These are phyloP conservation scores for Plecturocebus donacophilus DNA, from an alignment of 2,113 vertebrate genomes.

Conservation along the genomic window DNA sequence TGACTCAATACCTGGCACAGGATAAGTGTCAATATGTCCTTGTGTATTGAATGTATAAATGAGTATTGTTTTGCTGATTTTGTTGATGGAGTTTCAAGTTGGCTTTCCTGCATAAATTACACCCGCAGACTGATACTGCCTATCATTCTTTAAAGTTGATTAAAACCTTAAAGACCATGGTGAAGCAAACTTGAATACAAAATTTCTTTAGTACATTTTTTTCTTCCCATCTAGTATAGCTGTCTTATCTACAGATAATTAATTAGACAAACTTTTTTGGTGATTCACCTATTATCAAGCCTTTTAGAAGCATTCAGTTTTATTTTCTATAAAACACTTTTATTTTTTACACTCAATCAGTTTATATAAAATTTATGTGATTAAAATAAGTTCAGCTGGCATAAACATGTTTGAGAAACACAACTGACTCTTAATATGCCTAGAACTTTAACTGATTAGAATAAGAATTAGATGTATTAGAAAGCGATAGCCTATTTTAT, in stretches of 20 bases:
- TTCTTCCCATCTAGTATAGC: not conserved
- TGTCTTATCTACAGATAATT: not conserved
- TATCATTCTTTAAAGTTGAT: not conserved
- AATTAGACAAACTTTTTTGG: not conserved
- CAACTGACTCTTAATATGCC: not conserved
- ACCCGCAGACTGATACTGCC: not conserved
- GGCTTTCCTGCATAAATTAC: not conserved
- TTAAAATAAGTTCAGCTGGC: not conserved
- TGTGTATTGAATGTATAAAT: not conserved
- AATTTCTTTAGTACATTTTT: not conserved
- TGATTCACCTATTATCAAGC: not conserved
- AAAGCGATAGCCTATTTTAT: not conserved
- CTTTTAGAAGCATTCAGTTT: not conserved
- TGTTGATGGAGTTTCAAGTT: not conserved
- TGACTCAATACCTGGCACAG: not conserved
- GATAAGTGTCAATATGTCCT: not conserved
- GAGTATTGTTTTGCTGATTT: not conserved
- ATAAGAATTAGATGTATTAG: not conserved
- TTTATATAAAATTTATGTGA: not conserved
- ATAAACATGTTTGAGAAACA: not conserved
- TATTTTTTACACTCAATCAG: not conserved
- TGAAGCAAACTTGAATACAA: not conserved
- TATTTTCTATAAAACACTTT: not conserved
- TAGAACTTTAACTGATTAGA: not conserved
- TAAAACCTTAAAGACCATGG: not conserved